These are phyloP conservation scores for Micrasema longulum DNA, from an alignment of 1,140 invertebrate genomes.

Conservation along the genomic window DNA sequence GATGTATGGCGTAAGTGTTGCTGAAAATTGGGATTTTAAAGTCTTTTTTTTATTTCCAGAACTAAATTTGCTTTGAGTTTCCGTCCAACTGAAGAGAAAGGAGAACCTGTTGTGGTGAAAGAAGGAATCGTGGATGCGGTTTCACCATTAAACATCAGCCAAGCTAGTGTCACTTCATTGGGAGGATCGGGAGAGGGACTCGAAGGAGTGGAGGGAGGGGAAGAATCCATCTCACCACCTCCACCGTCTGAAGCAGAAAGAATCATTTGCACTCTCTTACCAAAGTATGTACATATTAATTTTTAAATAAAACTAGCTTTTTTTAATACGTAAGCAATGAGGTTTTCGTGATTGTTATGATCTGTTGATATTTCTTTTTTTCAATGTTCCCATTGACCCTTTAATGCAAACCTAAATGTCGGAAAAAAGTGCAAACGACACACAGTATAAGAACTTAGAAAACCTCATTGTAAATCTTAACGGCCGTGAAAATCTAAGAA, in stretches of 20 bases:
- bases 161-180: slow-evolving; percentile 48
- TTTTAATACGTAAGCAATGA: no score
- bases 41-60: slow-evolving; percentile 59
- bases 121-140: slow-evolving; percentile 58
- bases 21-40: no score
- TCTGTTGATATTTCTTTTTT: no score
- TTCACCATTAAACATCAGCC: slow-evolving; percentile 47
- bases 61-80: slow-evolving; percentile 77
- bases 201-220: slow-evolving; percentile 28
- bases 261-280: slow-evolving; percentile 78
- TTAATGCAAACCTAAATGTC: no score
- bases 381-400: no score
- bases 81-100: slow-evolving; percentile 75
- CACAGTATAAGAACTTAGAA: no score
- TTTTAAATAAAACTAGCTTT: no score
- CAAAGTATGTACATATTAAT: slow-evolving; percentile 76
- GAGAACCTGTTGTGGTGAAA: slow-evolving; percentile 69
- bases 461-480: no score
- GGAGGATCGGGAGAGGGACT: slow-evolving; percentile 35
- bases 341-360: no score
- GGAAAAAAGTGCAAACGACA: no score
- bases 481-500: no score
- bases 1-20: no score
- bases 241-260: slow-evolving; percentile 80
- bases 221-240: slow-evolving; percentile 71